Evolutionary conservation across 2,797 vertebrate genomes (phyloP).

Genomic region (Kryptopterus vitreolus): DNA sequence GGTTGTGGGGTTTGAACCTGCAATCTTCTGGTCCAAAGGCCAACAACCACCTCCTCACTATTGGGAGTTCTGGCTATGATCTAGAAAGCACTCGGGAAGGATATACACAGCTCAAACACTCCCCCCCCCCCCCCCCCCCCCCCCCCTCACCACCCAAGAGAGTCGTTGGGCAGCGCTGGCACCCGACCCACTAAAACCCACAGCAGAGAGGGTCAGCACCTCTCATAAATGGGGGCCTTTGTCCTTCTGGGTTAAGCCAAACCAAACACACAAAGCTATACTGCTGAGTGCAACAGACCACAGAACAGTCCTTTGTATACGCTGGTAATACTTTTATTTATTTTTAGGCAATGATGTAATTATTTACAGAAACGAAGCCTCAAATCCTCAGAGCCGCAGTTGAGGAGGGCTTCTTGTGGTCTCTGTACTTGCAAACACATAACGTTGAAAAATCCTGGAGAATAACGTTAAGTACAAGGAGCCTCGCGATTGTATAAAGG

Average conservation of each 20-base stretch:
- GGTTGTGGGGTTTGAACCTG: too few relatives aligned
- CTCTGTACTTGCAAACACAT: background rate
- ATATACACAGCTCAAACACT: background rate
- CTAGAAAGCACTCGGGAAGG: background rate
- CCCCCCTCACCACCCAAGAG: background rate
- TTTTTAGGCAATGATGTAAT: constrained; percentile 23
- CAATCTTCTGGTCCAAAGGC: too few relatives aligned
- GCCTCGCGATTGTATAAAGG: too few relatives aligned
- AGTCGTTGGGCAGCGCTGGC: constrained; percentile 1
- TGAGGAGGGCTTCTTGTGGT: background rate
- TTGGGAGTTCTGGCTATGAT: background rate
- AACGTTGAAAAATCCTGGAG: too few relatives aligned
- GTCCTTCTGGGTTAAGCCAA: constrained; percentile 35
- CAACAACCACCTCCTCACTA: too few relatives aligned
- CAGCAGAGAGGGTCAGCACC: constrained; percentile 32
- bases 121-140: background rate
- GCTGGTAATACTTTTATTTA: background rate
- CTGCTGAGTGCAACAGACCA: constrained; percentile 32
- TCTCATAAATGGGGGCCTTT: constrained; percentile 48
- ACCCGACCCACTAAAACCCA: constrained; percentile 36
- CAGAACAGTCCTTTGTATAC: constrained; percentile 39
- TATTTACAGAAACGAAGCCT: constrained; percentile 16
- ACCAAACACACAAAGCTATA: constrained; percentile 22
- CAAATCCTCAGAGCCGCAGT: background rate
- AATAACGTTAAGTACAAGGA: too few relatives aligned